Conservation (phyloP, 2,113 vertebrate genomes). For the Geothlypis trichas region DNA sequence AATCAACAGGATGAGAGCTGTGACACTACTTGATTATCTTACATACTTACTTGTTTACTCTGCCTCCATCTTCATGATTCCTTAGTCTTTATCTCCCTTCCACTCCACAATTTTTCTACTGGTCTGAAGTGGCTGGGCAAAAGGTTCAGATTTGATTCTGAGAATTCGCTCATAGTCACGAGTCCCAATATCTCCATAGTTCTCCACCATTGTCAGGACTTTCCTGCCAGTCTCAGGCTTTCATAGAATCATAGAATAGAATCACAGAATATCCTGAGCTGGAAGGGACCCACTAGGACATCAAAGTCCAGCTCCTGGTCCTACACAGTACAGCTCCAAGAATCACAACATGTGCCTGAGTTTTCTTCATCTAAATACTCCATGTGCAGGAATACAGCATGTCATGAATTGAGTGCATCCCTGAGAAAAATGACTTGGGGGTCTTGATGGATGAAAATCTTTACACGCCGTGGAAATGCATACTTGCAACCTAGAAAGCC, state of each 20-base stretch:
- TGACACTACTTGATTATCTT: background rate
- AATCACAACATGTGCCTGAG: background rate
- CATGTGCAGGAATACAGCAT: background rate
- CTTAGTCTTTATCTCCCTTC: background rate
- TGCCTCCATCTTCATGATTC: background rate
- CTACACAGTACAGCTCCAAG: background rate
- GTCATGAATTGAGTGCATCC: background rate
- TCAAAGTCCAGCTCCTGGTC: background rate
- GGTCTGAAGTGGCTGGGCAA: background rate
- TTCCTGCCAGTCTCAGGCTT: background rate
- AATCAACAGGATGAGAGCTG: background rate
- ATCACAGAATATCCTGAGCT: background rate
- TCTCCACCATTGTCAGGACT: background rate
- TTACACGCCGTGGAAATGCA: background rate
- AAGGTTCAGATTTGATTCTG: background rate
- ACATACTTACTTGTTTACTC: background rate
- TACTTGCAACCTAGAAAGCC: background rate
- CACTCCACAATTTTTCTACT: background rate
- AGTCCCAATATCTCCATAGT: background rate
- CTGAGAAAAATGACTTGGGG: background rate
- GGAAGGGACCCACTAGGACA: background rate
- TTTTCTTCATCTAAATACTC: background rate
- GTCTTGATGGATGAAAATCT: background rate
- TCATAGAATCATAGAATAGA: background rate
- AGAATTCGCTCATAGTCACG: fast-evolving